Conservation (phyloP, 2,113 vertebrate genomes). For the Clarias gariepinus region DNA sequence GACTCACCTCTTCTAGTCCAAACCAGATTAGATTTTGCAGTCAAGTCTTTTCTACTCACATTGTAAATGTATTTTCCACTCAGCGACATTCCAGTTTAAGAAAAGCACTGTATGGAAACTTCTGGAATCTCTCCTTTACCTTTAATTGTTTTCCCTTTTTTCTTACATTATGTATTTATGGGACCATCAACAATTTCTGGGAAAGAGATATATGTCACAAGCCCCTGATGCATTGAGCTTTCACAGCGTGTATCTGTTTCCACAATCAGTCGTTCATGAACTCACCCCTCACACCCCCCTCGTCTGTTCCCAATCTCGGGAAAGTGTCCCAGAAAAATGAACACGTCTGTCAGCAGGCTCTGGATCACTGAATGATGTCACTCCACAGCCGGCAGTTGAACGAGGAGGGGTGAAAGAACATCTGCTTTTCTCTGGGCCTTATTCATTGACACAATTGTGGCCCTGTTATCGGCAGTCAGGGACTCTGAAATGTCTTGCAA, state of each 20-base stretch:
- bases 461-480: slow-evolving; percentile 11
- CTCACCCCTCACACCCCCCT: neutral
- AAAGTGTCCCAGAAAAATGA: slow-evolving; percentile 40
- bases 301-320: slow-evolving; percentile 24
- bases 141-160: slow-evolving; percentile 2
- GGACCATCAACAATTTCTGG: slow-evolving; percentile 6
- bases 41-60: slow-evolving; percentile 13
- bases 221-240: slow-evolving; percentile 24
- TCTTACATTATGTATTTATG: slow-evolving; percentile 28
- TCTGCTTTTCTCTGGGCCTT: slow-evolving; percentile 40
- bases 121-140: neutral
- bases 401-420: slow-evolving; percentile 43
- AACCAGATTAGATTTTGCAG: neutral
- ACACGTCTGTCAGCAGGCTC: slow-evolving; percentile 26
- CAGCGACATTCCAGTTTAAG: slow-evolving; percentile 13
- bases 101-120: neutral
- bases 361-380: slow-evolving; percentile 47
- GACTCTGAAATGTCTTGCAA: neutral
- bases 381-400: slow-evolving; percentile 18
- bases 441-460: slow-evolving; percentile 4
- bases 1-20: neutral
- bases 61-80: slow-evolving; percentile 13
- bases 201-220: slow-evolving; percentile 34
- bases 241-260: slow-evolving; percentile 47
- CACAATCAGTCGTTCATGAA: slow-evolving; percentile 35